phyloP scores from a whole-genome alignment of 2,797 vertebrate genomes.

The Acestrorhynchus altus region DNA sequence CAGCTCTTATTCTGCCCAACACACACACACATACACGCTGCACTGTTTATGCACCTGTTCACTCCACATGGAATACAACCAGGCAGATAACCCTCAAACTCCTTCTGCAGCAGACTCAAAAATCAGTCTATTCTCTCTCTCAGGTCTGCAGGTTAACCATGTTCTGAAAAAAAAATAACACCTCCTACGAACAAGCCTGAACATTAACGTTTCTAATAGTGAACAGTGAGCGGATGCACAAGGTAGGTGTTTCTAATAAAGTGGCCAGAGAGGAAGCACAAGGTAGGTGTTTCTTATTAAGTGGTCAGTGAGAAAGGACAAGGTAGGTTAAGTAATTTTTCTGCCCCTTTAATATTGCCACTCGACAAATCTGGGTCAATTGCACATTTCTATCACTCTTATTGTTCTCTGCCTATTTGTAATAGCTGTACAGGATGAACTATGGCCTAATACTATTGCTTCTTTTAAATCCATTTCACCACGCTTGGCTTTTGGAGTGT shows the following conservation, averaged over 20 bases:
- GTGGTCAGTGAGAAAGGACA: too few relatives aligned
- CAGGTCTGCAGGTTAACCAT: background rate
- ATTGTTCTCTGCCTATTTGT: background rate
- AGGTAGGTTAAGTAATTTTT: too few relatives aligned
- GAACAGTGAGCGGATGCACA: too few relatives aligned
- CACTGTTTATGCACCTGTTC: constrained; percentile 35
- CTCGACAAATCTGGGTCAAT: background rate
- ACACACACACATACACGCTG: constrained; percentile 26
- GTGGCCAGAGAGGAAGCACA: too few relatives aligned
- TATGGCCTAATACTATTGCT: background rate
- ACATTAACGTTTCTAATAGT: background rate
- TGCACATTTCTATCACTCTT: too few relatives aligned
- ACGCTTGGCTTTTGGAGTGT: background rate
- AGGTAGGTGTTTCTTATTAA: too few relatives aligned
- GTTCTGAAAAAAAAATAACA: background rate
- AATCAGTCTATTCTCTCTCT: background rate
- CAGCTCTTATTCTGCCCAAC: constrained; percentile 29
- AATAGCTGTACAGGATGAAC: background rate
- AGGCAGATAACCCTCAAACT: background rate
- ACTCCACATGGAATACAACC: constrained; percentile 32
- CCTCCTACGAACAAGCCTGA: background rate
- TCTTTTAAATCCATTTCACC: background rate
- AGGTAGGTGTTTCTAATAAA: too few relatives aligned
- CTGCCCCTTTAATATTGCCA: background rate
- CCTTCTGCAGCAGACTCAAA: background rate